Base-by-base conservation (phyloP, 2,888 invertebrate species). In the Tyria jacobaeae region DNA sequence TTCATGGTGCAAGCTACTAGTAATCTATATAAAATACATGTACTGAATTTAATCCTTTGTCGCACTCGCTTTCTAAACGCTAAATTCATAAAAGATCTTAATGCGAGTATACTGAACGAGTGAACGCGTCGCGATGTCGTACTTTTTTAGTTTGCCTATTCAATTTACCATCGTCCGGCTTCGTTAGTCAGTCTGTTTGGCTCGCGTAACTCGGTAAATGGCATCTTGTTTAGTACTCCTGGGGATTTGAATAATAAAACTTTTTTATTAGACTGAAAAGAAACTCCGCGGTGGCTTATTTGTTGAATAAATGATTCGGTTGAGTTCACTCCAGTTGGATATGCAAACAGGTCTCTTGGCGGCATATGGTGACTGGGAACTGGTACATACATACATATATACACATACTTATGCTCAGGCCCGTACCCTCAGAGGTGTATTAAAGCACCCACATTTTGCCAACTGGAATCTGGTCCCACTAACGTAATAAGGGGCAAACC, bases 161-260 rank as follows among this genome's bases (percentile, higher is more conserved):
- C 70, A 79, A 79, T 79, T 79, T 72, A 63, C 60, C 66, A 56
- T 66, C 70, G 70, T 73, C 76, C 73, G 48, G 68, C 71, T 78
- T 78, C 79, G 75, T 78, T 78, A 76, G 76, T 66, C 62, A 76
- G 73, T 78, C 79, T 73, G 79, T 76, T 76, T 70, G 66, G 66
- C 50, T 27, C 68, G 51, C 55, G 31, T 78, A 70, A 78, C 77
- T 76, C 62, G 52, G 69, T 76, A 73, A 76, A 70, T 66, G 69
- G 54, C 76, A 58, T 71, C 70, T 75, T 71, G 71, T 76, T 78
- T 71, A 65, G 68, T 65, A 66, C 68, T 56, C 60, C 68, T 31
- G 63, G 57, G 68, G 66, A 73, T 73, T 70, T 73, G 64, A 76
- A 76, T 74, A 74, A 76, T 71, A 75, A 66, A 73, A 71, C 70